A percentile compares a stretch with the other conserved stretches of the same genome.
phyloP scores from a whole-genome alignment of 2,113 vertebrate genomes.

The Trichechus manatus region DNA sequence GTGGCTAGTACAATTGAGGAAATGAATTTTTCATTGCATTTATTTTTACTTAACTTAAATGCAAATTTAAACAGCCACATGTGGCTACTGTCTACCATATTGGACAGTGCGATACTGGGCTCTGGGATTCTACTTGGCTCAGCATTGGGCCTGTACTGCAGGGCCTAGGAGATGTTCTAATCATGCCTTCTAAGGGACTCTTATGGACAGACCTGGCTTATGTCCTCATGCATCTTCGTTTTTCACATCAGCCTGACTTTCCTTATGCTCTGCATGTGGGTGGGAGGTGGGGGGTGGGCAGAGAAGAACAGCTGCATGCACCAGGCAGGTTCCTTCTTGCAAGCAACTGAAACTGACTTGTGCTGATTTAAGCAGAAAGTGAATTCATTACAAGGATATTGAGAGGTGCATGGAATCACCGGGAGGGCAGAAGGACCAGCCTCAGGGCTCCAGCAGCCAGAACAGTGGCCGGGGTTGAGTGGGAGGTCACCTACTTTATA shows the following conservation, averaged over 20 bases:
- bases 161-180: background rate
- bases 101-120: background rate
- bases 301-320: background rate
- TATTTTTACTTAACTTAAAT: background rate
- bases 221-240: background rate
- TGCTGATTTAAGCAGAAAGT: conserved; percentile 50
- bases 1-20: background rate
- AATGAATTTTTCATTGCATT: background rate
- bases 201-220: background rate
- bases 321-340: background rate
- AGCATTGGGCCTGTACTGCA: background rate
- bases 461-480: background rate
- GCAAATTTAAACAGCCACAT: background rate
- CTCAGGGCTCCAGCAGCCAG: background rate
- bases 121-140: background rate
- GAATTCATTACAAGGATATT: conserved; percentile 5
- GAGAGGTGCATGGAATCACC: background rate
- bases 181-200: background rate
- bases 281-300: background rate
- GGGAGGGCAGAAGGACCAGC: background rate
- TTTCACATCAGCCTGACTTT: background rate
- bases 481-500: no score
- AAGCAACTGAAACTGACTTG: background rate
- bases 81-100: background rate
- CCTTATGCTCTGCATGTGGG: background rate